Base-by-base conservation (phyloP, 2,888 invertebrate species). In the Rhamphomyia laevipes region DNA sequence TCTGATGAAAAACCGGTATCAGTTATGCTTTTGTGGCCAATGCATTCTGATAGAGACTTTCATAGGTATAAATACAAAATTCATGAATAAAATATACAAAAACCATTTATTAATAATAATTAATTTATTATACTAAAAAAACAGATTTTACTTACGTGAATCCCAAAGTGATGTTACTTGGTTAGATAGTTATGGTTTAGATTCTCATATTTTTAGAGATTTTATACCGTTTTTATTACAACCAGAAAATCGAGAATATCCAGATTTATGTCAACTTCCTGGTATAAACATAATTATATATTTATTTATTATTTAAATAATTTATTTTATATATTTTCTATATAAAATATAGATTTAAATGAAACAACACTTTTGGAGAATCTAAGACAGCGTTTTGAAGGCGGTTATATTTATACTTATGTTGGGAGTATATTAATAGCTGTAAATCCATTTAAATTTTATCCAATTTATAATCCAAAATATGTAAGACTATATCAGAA, bases 391-490 rank as follows among this genome's bases (percentile, higher is more conserved):
- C 77, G 93, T 60, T 95, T 95, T 73, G 81, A 82, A 50, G 87
- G 86, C 59, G 91, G 92, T 44, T 90, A 93, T 70, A 95, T 95
- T 61, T 95, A 95, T 72, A 95, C 95, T 11, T 94, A 94, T 63
- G 93, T 94, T 57, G 94, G 94, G 47, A 91, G 91, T 48, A 95
- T 96, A 65, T 76, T 96, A 51, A 93, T 96, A 62, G 93, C 95
- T 46, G 84, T 95, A 55, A 95, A 95, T 70, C 87, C 87, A 12
- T 93, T 93, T 72, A 86, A 86, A 74, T 94, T 94, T 72, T 92
- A 92, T 71, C 94, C 95, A 18, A 95, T 96, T 59, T 96, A 95
- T 75, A 95, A 95, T 73, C 95, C 95, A 43, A 95, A 94, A 73
- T 94, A 93, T 74, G 94, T 94, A 57, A 89, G 92, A 71, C 73